Evolutionary conservation across 1,140 invertebrate genomes (phyloP), one percentile per base, ranked within the genome.

Genomic region (Plectus sambesii): DNA sequence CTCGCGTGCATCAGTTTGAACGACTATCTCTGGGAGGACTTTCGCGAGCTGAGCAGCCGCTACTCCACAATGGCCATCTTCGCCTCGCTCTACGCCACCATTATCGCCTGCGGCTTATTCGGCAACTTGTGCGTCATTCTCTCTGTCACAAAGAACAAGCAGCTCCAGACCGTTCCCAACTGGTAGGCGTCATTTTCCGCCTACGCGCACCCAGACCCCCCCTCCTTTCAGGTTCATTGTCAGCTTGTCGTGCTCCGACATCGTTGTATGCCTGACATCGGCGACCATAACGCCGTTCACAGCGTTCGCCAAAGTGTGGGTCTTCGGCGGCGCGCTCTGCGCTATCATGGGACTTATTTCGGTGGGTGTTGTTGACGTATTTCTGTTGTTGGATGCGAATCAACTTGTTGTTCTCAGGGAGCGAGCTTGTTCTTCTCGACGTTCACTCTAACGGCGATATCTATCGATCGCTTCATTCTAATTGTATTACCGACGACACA

Each of bases 261-360:
- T 67, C n/a, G 51, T 67, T 9, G 64, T 67, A 8, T 69, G 66
- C 33, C 58, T 45, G 33, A 61, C 53, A 19, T 64, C 60, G 19
- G 64, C 57, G 1, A 67, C 60, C 15, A 67, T 67, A 29, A 67
- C 64, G 19, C 66, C 65, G 15, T 68, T 69, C 41, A 64, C 66
- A 17, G 64, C 64, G 5, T 66, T 67, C 40, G 49, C 50, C 23
- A 67, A 66, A 38, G 58, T 61, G 17, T 67, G 64, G 64, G 47
- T 67, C 20, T 67, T 67, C 33, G 64, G 64, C 24, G 36, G 33
- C n/a, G 53, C 56, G 9, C 41, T 66, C 0, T 66, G 63, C 36
- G 51, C 59, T 9, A 44, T 64, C 19, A 62, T 60, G 12, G 61
- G 61, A 15, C 65, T 65, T 42, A 53, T 63, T 42, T 58, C 61